Evolutionary conservation across 2,797 vertebrate genomes (phyloP).

Genomic region (Bradypodion pumilum): DNA sequence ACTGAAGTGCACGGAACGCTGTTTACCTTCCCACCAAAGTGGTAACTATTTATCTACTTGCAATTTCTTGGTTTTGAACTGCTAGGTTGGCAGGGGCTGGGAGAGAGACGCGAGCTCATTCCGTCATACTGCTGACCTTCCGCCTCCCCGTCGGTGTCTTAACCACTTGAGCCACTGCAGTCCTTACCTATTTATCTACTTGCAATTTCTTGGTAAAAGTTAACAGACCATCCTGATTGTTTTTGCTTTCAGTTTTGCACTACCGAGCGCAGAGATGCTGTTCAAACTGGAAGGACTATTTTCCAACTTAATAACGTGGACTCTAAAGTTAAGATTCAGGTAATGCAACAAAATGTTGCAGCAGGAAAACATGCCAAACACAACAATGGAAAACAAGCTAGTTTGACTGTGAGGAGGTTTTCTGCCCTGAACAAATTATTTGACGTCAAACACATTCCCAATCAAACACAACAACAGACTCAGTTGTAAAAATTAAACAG

Average conservation of each 20-base stretch:
- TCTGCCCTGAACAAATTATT: not conserved
- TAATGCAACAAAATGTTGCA: not conserved
- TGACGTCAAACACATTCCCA: not conserved
- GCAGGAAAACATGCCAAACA: not conserved
- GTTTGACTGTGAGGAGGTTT: conserved; percentile 29
- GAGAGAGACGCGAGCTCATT: too few relatives aligned
- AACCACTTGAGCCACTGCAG: too few relatives aligned
- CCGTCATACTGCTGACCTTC: too few relatives aligned
- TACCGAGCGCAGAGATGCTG: not conserved
- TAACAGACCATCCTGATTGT: rapidly evolving
- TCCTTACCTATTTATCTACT: too few relatives aligned
- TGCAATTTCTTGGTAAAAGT: too few relatives aligned
- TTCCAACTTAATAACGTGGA: not conserved
- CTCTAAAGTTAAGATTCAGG: not conserved
- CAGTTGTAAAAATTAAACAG: not conserved
- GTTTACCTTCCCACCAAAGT: too few relatives aligned
- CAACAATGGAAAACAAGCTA: not conserved
- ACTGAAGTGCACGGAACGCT: too few relatives aligned
- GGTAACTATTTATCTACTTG: too few relatives aligned
- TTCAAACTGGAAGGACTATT: not conserved
- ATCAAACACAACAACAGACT: not conserved
- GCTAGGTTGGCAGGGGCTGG: too few relatives aligned
- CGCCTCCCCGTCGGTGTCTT: too few relatives aligned
- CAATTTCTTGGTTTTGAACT: too few relatives aligned
- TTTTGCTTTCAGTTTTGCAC: not conserved